Evolutionary conservation across 2,888 invertebrate genomes (phyloP), one percentile per base, ranked within the genome.

Genomic region (Drepanosiphum platanoidis): DNA sequence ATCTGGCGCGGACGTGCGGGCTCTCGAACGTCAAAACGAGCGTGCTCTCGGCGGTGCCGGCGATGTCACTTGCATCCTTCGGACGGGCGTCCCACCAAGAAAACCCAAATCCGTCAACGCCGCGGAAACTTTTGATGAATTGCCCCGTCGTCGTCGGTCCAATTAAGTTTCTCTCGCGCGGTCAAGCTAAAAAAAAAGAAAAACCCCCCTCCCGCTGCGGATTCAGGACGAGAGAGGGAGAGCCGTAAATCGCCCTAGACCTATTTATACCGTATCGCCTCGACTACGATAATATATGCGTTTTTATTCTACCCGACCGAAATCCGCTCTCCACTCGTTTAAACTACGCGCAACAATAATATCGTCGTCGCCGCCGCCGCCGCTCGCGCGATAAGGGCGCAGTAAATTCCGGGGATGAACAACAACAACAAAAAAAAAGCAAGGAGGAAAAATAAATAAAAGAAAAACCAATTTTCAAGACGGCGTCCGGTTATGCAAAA

Each of bases 401-500:
- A 70, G 70, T 81, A 81, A 81, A 81, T 81, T 81, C 71, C 18
- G 36, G 32, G 36, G 22, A 36, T 58, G n/a, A n/a, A n/a, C n/a
- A n/a, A n/a, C n/a, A n/a, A n/a, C n/a, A n/a, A n/a, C n/a, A n/a
- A n/a, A n/a, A n/a, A n/a, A n/a, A n/a, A n/a, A n/a, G n/a, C n/a
- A n/a, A n/a, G n/a, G n/a, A n/a, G n/a, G n/a, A n/a, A n/a, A n/a
- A n/a, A n/a, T n/a, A n/a, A n/a, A n/a, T n/a, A 61, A n/a, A 71
- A 58, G n/a, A n/a, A 78, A 68, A 82, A 61, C 71, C 71, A 82
- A 72, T 72, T 72, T 82, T 82, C 39, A 39, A 22, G 52, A 61
- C 30, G 71, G 30, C 58, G 81, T 72, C 71, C 81, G 71, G 81
- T 82, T 82, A 82, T 82, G 81, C 72, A 82, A 82, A 82, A 82